Conservation (phyloP, 2,113 vertebrate species). For the Pteropus alecto region DNA sequence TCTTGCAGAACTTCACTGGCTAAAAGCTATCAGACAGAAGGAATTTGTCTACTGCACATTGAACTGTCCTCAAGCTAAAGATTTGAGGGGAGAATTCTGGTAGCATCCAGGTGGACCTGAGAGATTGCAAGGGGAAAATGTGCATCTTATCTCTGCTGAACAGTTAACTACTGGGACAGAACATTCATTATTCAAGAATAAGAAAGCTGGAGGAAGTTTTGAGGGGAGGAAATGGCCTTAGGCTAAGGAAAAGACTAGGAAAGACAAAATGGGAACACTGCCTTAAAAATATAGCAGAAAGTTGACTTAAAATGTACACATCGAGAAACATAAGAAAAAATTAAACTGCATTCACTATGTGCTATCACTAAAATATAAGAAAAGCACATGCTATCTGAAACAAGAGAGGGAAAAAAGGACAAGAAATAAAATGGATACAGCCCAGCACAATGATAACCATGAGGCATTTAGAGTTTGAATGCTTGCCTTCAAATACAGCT, state of each 20-base stretch:
- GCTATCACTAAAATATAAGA: not conserved
- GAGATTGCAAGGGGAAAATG: not conserved
- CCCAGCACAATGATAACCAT: not conserved
- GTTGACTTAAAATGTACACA: not conserved
- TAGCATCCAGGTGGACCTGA: not conserved
- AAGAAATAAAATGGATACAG: not conserved
- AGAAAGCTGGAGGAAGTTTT: not conserved
- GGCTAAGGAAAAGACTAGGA: not conserved
- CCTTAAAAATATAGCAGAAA: not conserved
- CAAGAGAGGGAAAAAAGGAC: not conserved
- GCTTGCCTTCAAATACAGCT: not conserved
- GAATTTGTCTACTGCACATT: not conserved
- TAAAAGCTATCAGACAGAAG: not conserved
- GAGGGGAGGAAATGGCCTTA: not conserved
- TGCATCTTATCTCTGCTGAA: not conserved
- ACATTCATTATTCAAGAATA: not conserved
- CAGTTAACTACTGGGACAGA: not conserved
- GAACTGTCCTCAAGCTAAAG: not conserved
- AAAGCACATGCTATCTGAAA: not conserved
- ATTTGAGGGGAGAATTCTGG: not conserved
- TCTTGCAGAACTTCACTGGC: not conserved
- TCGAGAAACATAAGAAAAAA: not conserved
- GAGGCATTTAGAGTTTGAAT: not conserved
- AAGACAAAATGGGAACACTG: not conserved
- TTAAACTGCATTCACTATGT: not conserved